Percentiles rank a stretch among this genome's conserved stretches.
These are phyloP conservation scores for Nicator chloris DNA, from an alignment of 2,113 vertebrate species.

Conservation along the genomic window DNA sequence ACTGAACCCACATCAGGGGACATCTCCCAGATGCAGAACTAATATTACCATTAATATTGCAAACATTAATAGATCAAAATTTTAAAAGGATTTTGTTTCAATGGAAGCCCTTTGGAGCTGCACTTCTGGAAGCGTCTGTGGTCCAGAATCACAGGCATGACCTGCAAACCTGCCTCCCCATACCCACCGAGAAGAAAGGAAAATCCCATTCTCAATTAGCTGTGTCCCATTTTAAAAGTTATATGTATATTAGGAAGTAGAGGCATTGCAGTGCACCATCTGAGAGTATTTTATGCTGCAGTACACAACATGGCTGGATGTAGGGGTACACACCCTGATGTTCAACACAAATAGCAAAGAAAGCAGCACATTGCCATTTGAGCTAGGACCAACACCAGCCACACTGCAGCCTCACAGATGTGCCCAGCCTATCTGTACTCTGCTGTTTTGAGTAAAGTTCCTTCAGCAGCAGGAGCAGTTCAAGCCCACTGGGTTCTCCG, in stretches of 20 bases:
- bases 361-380: accelerated
- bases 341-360: neutral
- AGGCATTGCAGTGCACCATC: neutral
- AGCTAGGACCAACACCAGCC: neutral
- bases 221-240: neutral
- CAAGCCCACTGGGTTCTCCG: neutral
- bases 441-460: neutral
- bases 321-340: neutral
- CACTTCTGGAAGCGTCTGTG: neutral
- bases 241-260: neutral
- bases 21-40: neutral
- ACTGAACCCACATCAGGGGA: neutral
- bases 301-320: accelerated
- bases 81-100: neutral
- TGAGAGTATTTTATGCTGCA: neutral
- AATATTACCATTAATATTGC: too few species aligned
- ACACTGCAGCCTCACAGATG: neutral
- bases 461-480: neutral
- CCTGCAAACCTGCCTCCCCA: too few species aligned
- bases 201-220: neutral
- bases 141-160: neutral
- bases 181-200: neutral
- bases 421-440: neutral
- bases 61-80: neutral
- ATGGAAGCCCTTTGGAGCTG: neutral